Percentiles rank a stretch among this genome's conserved stretches.
Conservation (phyloP, 1,140 invertebrate genomes). For the Drosophila pachea region DNA sequence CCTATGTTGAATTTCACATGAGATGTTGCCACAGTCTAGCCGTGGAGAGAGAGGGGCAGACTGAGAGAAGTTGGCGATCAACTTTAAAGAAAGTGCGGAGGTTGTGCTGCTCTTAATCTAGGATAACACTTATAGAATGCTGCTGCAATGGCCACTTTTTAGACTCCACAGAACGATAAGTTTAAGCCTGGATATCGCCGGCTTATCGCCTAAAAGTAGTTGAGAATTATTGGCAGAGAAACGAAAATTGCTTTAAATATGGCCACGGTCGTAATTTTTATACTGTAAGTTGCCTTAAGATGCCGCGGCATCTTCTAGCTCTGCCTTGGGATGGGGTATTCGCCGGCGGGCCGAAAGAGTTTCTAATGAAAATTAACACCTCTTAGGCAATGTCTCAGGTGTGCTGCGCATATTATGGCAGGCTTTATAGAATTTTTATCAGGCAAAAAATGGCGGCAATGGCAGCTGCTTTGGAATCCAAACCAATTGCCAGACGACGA, state of each 20-base stretch:
- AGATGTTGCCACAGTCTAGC: constrained; percentile 12
- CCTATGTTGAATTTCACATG: constrained; percentile 13
- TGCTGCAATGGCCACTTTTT: too few species aligned
- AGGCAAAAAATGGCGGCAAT: not conserved
- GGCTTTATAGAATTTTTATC: constrained; percentile 12
- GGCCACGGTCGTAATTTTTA: not conserved
- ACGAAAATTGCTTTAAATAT: not conserved
- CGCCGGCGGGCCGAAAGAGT: constrained; percentile 3
- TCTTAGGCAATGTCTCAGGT: constrained; percentile 17
- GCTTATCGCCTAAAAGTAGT: not conserved
- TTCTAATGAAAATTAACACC: constrained; percentile 4
- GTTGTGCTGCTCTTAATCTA: too few species aligned
- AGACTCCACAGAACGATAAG: too few species aligned
- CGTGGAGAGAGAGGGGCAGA: not conserved
- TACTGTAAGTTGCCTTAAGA: not conserved
- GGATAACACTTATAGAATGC: too few species aligned
- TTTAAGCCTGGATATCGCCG: not conserved
- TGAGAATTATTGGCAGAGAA: not conserved
- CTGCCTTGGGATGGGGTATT: not conserved
- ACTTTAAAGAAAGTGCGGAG: too few species aligned
- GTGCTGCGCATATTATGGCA: not conserved
- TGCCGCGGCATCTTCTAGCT: too few species aligned
- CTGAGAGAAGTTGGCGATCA: too few species aligned
- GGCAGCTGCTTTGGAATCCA: constrained; percentile 3
- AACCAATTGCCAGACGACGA: constrained; percentile 8